phyloP scores from a whole-genome alignment of 1,140 invertebrate genomes.

The Bombus cullumanus region DNA sequence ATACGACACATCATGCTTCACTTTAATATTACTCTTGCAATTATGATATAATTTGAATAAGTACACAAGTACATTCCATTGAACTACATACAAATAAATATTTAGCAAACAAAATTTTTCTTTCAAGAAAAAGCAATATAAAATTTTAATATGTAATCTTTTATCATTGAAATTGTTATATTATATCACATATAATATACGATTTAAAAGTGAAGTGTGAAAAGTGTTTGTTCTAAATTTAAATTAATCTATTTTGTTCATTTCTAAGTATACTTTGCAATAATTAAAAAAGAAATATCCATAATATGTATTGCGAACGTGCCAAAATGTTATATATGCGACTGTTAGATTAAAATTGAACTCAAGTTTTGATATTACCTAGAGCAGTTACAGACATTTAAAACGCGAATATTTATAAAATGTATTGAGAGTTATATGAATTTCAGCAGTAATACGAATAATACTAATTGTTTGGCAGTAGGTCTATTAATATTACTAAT shows the following conservation, averaged over 20 bases:
- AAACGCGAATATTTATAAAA: background rate
- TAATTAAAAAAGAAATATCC: background rate
- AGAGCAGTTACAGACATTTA: background rate
- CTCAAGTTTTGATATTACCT: background rate
- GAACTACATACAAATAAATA: background rate
- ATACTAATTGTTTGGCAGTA: background rate
- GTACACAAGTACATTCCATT: constrained; percentile 31
- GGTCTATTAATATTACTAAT: constrained; percentile 28
- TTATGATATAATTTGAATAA: constrained; percentile 2
- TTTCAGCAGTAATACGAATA: constrained; percentile 9
- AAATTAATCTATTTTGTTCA: background rate
- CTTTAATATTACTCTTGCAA: background rate
- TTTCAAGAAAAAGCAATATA: background rate
- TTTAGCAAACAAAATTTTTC: background rate
- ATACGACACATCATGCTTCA: constrained; percentile 12
- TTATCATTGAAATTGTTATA: background rate
- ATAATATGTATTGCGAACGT: constrained; percentile 4
- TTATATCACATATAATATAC: background rate
- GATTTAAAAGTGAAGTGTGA: constrained; percentile 16
- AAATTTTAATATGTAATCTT: background rate
- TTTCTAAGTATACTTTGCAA: background rate
- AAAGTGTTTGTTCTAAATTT: background rate
- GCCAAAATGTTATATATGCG: constrained; percentile 21
- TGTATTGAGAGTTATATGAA: background rate
- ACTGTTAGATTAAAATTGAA: background rate